Percentiles rank a stretch among this genome's conserved stretches.
phyloP scores from a whole-genome alignment of 2,113 vertebrate genomes.

The Petromus typicus region DNA sequence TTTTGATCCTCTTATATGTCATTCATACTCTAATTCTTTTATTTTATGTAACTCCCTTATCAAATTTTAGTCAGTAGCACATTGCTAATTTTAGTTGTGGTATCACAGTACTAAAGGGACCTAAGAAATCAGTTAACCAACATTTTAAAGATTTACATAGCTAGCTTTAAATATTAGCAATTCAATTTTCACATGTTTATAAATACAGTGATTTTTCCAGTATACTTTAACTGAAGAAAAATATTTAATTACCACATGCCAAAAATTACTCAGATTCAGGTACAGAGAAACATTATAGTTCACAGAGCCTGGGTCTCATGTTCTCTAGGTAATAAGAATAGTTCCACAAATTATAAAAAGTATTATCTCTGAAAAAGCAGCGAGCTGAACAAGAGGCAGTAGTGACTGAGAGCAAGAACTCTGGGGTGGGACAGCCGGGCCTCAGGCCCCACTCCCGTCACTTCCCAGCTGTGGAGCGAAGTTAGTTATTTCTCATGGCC shows the following conservation, averaged over 20 bases:
- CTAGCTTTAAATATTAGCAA: not conserved
- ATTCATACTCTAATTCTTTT: not conserved
- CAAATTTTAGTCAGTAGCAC: not conserved
- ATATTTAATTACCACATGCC: not conserved
- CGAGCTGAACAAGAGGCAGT: not conserved
- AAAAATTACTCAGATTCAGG: not conserved
- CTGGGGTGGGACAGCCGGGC: not conserved
- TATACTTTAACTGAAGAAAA: not conserved
- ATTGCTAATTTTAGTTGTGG: not conserved
- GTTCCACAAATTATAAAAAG: not conserved
- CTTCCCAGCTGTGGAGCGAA: not conserved
- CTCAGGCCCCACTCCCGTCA: not conserved
- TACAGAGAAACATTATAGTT: not conserved
- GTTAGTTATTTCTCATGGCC: not conserved
- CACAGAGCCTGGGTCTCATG: not conserved
- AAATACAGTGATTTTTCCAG: conserved; percentile 2
- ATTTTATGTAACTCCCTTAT: conserved; percentile 1
- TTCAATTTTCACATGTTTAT: not conserved
- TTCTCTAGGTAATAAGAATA: not conserved
- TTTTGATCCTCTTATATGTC: not conserved
- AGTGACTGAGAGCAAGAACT: not conserved
- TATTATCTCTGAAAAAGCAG: not conserved
- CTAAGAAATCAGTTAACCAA: not conserved
- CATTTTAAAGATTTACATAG: not conserved
- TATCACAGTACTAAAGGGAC: not conserved